phyloP scores from a whole-genome alignment of 2,888 invertebrate genomes.

The Bruchidius siliquastri region DNA sequence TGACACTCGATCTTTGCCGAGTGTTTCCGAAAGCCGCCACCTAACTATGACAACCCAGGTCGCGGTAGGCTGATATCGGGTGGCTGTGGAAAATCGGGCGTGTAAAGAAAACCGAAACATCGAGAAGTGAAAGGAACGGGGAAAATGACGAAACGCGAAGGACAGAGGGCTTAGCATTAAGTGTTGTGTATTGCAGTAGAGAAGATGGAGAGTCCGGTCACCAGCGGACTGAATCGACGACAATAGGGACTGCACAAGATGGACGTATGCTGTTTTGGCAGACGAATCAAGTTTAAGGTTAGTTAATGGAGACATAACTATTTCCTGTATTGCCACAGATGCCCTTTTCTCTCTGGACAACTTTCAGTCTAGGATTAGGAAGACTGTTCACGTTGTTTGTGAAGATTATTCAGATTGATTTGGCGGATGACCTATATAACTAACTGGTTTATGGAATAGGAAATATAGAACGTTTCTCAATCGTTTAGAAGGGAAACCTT shows the following conservation, averaged over 20 bases:
- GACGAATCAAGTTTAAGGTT: neutral
- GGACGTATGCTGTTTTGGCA: neutral
- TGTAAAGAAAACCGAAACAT: neutral
- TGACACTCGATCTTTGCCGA: neutral
- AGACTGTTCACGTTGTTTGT: neutral
- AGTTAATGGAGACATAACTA: neutral
- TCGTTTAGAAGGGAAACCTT: neutral
- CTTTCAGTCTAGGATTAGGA: neutral
- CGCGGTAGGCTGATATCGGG: neutral
- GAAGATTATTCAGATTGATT: neutral
- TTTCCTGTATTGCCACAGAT: neutral
- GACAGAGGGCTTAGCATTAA: neutral
- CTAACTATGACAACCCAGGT: neutral
- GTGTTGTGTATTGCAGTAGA: neutral
- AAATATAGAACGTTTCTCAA: neutral
- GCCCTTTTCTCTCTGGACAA: neutral
- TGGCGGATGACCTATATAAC: neutral
- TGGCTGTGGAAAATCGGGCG: constrained; percentile 1
- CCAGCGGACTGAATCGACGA: neutral
- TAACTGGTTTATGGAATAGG: neutral
- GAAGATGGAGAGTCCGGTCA: neutral
- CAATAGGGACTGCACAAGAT: neutral
- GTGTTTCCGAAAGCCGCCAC: neutral
- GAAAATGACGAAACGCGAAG: neutral
- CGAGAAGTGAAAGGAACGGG: neutral